phyloP scores from a whole-genome alignment of 2,113 vertebrate genomes.

The Meles meles region DNA sequence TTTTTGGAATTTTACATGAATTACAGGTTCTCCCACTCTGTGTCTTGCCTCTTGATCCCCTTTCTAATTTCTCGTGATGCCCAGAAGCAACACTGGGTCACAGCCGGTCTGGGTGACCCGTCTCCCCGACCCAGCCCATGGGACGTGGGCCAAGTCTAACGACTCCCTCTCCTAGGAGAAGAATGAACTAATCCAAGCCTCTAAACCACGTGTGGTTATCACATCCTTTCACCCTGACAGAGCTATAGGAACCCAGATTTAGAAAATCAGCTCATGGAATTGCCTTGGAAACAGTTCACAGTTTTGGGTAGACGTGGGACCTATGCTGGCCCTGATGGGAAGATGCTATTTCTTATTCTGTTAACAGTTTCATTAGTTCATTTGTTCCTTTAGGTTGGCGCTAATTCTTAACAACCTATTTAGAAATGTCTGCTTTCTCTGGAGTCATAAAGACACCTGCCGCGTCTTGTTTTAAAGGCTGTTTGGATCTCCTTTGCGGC shows the following conservation, averaged over 20 bases:
- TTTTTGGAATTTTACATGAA: accelerated
- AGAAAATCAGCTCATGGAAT: neutral
- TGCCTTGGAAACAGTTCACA: neutral
- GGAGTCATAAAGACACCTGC: neutral
- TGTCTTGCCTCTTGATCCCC: neutral
- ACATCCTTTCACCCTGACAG: too few species aligned
- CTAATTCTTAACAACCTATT: neutral
- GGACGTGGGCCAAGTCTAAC: neutral
- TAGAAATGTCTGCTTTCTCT: too few species aligned
- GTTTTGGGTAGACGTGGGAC: neutral
- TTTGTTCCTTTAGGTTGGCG: neutral
- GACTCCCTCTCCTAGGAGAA: neutral
- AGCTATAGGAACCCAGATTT: neutral
- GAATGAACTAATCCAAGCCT: accelerated
- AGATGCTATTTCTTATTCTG: neutral
- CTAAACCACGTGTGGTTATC: too few species aligned
- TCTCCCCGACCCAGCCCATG: neutral
- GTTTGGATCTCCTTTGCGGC: too few species aligned
- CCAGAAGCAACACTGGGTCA: neutral
- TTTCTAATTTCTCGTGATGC: too few species aligned
- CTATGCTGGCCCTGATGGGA: accelerated
- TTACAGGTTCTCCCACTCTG: neutral
- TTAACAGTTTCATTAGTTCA: accelerated
- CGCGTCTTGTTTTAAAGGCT: accelerated
- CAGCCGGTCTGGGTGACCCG: neutral